Percentiles rank a stretch among this genome's conserved stretches.
These are phyloP conservation scores for Alloplasta piceator DNA, from an alignment of 2,888 invertebrate species.

Conservation along the genomic window DNA sequence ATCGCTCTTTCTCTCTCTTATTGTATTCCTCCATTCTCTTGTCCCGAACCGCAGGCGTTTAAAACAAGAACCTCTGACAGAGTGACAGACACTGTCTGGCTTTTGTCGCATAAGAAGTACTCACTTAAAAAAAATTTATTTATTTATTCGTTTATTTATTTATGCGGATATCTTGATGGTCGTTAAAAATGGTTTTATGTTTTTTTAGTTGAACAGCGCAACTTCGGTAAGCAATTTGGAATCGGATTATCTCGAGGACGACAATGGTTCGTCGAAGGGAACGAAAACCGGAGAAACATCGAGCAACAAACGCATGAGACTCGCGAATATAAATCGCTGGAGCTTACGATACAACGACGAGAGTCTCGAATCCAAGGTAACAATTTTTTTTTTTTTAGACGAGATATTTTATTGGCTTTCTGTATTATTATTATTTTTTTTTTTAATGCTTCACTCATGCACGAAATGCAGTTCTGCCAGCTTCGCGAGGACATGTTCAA, in stretches of 20 bases:
- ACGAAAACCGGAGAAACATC: slow-evolving; percentile 87
- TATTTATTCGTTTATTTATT: too few relatives aligned
- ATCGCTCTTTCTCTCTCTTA: too few relatives aligned
- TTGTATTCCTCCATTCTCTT: too few relatives aligned
- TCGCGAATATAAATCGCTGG: slow-evolving; percentile 94
- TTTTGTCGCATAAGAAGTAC: too few relatives aligned
- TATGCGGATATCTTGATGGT: too few relatives aligned
- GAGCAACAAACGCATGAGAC: slow-evolving; percentile 94
- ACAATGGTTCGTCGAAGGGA: slow-evolving; percentile 75
- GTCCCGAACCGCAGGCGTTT: too few relatives aligned
- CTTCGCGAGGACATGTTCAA: slow-evolving; percentile 96
- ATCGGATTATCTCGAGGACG: slow-evolving; percentile 81
- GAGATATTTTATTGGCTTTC: slow-evolving; percentile 4
- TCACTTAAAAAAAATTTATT: too few relatives aligned
- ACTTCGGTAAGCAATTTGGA: slow-evolving; percentile 80
- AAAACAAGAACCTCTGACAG: too few relatives aligned
- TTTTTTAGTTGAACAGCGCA: slow-evolving; percentile 80
- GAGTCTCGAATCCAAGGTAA: slow-evolving; percentile 91
- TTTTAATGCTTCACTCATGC: slow-evolving; percentile 48
- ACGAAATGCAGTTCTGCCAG: slow-evolving; percentile 88
- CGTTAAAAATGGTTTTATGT: not conserved
- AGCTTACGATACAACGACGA: slow-evolving; percentile 93
- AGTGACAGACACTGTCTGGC: too few relatives aligned
- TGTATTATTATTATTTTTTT: slow-evolving; percentile 4
- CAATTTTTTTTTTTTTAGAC: slow-evolving; percentile 17